Base-by-base conservation (phyloP, 2,797 vertebrate species). In the Enteromius argenteus region DNA sequence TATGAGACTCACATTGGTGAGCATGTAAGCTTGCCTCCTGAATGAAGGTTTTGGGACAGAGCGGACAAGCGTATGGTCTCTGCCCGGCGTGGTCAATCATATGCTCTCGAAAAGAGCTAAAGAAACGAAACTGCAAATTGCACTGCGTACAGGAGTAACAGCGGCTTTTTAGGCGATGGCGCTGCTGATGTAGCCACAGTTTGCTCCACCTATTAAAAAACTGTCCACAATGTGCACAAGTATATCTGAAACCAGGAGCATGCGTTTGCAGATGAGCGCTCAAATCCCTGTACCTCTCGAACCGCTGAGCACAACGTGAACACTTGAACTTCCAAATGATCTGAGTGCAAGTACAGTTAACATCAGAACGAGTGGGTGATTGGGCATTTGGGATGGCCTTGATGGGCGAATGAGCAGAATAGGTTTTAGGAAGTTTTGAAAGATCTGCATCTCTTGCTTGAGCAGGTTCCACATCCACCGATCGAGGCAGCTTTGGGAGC, bases 41-140 rank as follows among this genome's bases (percentile, higher is more conserved):
- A 35, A 69, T 19, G 60, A 89, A 91, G 17, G 81, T 75, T 56
- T 87, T 32, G 17, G 86, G 87, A 74, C 89, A 89, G 44, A 90
- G 53, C 0, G 87, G 84, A 83, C 89, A 90, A 21, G 81, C 66
- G 19, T 86, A 87, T 1, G 89, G 87, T 30, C 76, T 86, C 69
- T 87, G 85, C 5, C 85, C 46, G 1, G 81, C 85, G 73, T 93
- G 92, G 51, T 86, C 84, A 30, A 80, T 83, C 85, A 93, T 78
- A 78, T 93, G 91, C 53, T 88, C 86, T 82, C 84, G 75, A 56
- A 90, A 92, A 4, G 86, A 89, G 19, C 85, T 81, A 14, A 90
- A 81, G 60, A 91, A 91, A 19, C 51, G 80, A 78, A 93, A 93
- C 10, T 86, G 77, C 56, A 90, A 66, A 30, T 84, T 77, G 69